Conservation (phyloP, 2,113 vertebrate genomes). For the Pachypanchax playfairii region DNA sequence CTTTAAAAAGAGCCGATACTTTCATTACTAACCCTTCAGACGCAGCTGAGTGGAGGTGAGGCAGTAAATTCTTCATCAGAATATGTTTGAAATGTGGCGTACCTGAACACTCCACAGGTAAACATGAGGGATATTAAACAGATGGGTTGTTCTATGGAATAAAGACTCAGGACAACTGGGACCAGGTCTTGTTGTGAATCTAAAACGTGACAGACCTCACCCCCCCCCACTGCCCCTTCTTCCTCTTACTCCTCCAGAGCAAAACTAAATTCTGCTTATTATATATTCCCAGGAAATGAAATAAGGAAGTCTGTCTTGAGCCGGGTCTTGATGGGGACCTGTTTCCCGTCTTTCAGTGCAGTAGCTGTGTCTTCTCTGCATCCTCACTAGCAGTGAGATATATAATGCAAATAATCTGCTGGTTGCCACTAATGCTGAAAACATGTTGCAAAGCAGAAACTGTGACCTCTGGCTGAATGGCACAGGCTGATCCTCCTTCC, state of each 20-base stretch:
- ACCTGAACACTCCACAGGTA: constrained; percentile 27
- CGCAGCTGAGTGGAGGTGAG: constrained; percentile 27
- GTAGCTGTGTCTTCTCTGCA: constrained; percentile 67
- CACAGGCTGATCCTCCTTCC: constrained; percentile 55
- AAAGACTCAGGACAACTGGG: background rate
- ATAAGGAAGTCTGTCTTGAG: constrained; percentile 74
- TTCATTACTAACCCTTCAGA: constrained; percentile 35
- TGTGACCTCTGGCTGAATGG: constrained; percentile 77
- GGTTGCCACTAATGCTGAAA: constrained; percentile 76
- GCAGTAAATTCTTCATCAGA: constrained; percentile 23
- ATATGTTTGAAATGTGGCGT: constrained; percentile 16
- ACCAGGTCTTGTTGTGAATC: constrained; percentile 36
- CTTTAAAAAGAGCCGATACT: constrained; percentile 57
- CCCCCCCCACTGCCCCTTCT: background rate
- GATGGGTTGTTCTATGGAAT: constrained; percentile 29
- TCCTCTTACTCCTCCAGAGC: constrained; percentile 52
- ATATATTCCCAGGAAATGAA: constrained; percentile 74
- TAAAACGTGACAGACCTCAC: constrained; percentile 33
- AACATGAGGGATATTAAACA: constrained; percentile 36
- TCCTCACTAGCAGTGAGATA: constrained; percentile 66
- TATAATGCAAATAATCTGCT: constrained; percentile 53
- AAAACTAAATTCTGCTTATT: constrained; percentile 70
- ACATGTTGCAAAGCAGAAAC: constrained; percentile 79
- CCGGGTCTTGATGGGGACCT: constrained; percentile 60
- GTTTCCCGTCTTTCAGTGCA: constrained; percentile 48